phyloP scores from a whole-genome alignment of 2,888 invertebrate genomes.

The Hybos culiciformis region DNA sequence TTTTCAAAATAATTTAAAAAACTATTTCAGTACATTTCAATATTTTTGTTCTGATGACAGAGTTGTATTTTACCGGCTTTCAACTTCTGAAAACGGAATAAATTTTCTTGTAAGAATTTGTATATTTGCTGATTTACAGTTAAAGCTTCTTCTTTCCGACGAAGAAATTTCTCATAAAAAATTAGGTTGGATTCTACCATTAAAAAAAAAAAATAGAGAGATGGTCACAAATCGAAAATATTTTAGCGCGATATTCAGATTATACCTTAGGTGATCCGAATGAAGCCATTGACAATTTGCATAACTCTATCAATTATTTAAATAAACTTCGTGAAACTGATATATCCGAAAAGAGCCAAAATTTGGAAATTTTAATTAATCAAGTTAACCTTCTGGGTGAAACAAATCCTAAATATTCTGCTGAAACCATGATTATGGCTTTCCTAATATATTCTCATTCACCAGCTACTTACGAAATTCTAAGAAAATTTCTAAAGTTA shows the following conservation, averaged over 20 bases:
- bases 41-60: too few species aligned
- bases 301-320: neutral
- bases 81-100: too few species aligned
- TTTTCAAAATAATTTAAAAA: too few species aligned
- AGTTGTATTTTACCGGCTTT: too few species aligned
- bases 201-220: too few species aligned
- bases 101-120: too few species aligned
- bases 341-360: neutral
- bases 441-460: neutral
- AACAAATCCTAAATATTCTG: neutral
- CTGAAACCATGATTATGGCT: neutral
- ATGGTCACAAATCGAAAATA: neutral
- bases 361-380: neutral
- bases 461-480: neutral
- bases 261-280: neutral
- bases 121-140: too few species aligned
- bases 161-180: too few species aligned
- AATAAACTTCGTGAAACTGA: neutral
- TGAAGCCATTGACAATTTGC: neutral
- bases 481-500: neutral
- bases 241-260: neutral
- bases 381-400: neutral
- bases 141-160: too few species aligned
- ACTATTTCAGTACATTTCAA: too few species aligned
- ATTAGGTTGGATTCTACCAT: too few species aligned